Conservation (phyloP, 1,140 invertebrate genomes). For the Choristoneura fumiferana region DNA sequence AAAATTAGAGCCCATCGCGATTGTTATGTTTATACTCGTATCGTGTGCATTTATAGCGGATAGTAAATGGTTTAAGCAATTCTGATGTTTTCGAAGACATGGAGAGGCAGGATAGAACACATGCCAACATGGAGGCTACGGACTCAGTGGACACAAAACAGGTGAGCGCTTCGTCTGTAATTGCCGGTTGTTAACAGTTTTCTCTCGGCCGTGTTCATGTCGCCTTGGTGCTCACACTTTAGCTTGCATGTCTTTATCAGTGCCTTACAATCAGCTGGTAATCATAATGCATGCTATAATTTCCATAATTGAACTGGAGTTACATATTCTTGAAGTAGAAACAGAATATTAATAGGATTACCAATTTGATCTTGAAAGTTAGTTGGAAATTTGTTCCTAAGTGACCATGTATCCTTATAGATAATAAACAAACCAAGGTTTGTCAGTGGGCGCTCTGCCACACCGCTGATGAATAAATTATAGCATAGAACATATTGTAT, state of each 20-base stretch:
- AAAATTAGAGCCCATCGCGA: slow-evolving; percentile 65
- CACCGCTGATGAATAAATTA: slow-evolving; percentile 72
- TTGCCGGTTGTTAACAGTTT: slow-evolving; percentile 63
- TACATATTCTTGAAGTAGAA: not conserved
- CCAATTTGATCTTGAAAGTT: slow-evolving; percentile 7
- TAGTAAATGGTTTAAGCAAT: slow-evolving; percentile 61
- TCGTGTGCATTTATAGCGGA: slow-evolving; percentile 55
- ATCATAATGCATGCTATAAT: not conserved
- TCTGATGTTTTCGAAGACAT: slow-evolving; percentile 74
- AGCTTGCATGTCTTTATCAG: slow-evolving; percentile 7
- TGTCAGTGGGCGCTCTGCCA: slow-evolving; percentile 66
- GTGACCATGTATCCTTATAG: slow-evolving; percentile 48
- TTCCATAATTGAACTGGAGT: not conserved
- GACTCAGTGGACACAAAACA: slow-evolving; percentile 73
- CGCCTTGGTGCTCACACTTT: slow-evolving; percentile 25
- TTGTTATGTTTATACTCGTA: slow-evolving; percentile 70
- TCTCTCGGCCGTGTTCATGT: slow-evolving; percentile 37
- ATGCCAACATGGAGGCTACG: slow-evolving; percentile 74
- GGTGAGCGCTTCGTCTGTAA: slow-evolving; percentile 55
- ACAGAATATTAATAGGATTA: not conserved
- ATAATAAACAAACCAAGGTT: slow-evolving; percentile 61
- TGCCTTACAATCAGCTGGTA: not conserved
- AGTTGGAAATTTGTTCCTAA: slow-evolving; percentile 1
- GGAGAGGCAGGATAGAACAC: slow-evolving; percentile 69
- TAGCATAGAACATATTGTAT: slow-evolving; percentile 70